Evolutionary conservation across 2,888 invertebrate genomes (phyloP), one percentile per base, ranked within the genome.

Genomic region (Acleris literana): DNA sequence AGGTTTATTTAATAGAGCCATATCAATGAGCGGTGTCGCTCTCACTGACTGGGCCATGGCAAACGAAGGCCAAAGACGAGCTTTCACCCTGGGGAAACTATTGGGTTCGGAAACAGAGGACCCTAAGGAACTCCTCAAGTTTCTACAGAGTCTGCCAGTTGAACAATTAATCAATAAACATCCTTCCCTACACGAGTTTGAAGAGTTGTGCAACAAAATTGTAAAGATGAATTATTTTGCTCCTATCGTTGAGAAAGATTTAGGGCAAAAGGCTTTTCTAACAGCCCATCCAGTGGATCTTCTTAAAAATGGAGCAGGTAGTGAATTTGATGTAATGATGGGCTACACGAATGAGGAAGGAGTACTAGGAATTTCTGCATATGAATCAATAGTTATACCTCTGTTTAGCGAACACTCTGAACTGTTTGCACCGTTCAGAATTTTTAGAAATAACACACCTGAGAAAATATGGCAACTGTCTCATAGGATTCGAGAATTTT

Each of bases 341-440:
- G 97, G 97, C 1, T 80, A 95, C 11, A 96, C 95, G 11, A 93
- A 93, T 1, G 93, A 95, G 63, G 97, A 97, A 86, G 94, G 95
- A 0, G 25, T 81, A 11, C 2, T 82, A 1, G 73, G 58, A 1
- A 33, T 80, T 18, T 43, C 64, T 3, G 0, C 7, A 3, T 63
- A 76, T 9, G 75, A 76, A 60, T 78, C 58, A 72, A 74, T 13
- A 75, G 69, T 63, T 81, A 78, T 46, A 39, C 39, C 39, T 13
- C 39, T 39, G 3, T 39, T 13, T 39, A 39, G 39, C 39, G 39
- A 39, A 39, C 39, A 39, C 39, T 68, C 75, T 7, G 87, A 87
- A 66, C 18, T 80, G 11, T 64, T 84, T 1, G 78, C 81, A 1
- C 86, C 87, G 1, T 76, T 74, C 64, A 74, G 78, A 48, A 77